A percentile compares a stretch with the other conserved stretches of the same genome.
Conservation (phyloP, 2,888 invertebrate genomes). For the Timema podura region DNA sequence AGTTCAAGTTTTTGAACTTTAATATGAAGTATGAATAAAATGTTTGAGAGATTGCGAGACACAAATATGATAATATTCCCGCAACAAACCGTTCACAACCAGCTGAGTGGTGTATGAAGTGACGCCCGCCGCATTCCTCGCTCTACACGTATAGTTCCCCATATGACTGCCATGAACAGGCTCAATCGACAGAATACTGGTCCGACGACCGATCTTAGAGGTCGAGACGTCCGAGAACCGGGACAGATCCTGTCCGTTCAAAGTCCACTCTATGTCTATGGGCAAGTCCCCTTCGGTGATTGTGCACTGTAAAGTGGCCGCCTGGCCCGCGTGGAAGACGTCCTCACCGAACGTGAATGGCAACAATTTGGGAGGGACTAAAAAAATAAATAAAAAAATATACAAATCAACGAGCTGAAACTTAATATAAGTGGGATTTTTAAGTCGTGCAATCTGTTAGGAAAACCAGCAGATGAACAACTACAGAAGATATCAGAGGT, state of each 20-base stretch:
- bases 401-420: not conserved
- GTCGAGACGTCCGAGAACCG: too few relatives aligned
- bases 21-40: too few relatives aligned
- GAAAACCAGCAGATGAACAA: too few relatives aligned
- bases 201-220: slow-evolving; percentile 41
- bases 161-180: slow-evolving; percentile 57
- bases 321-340: slow-evolving; percentile 63
- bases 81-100: slow-evolving; percentile 61
- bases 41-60: too few relatives aligned
- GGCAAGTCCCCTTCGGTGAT: slow-evolving; percentile 67
- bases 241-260: slow-evolving; percentile 47
- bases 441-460: too few relatives aligned
- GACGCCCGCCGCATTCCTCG: slow-evolving; percentile 56
- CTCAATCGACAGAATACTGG: slow-evolving; percentile 60
- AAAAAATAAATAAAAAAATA: slow-evolving; percentile 27
- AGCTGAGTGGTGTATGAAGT: slow-evolving; percentile 64
- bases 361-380: slow-evolving; percentile 62
- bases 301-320: slow-evolving; percentile 53
- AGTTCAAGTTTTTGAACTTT: too few relatives aligned
- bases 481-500: too few relatives aligned
- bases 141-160: slow-evolving; percentile 60
- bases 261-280: slow-evolving; percentile 67
- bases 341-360: slow-evolving; percentile 63
- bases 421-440: not conserved
- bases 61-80: too few relatives aligned